phyloP scores from a whole-genome alignment of 1,140 invertebrate species.

The Metopolophium dirhodum region DNA sequence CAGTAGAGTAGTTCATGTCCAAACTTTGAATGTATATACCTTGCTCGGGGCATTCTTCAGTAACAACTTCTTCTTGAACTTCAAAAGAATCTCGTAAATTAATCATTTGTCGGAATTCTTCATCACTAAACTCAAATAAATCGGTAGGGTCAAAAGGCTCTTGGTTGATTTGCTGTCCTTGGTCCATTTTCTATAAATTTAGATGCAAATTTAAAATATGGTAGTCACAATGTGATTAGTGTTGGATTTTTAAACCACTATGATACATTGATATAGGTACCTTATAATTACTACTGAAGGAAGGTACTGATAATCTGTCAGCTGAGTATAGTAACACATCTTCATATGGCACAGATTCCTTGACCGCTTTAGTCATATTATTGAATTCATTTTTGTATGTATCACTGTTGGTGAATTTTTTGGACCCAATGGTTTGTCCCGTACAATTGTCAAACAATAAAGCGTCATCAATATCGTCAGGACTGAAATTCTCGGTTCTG shows the following conservation, averaged over 20 bases:
- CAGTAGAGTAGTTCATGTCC: constrained; percentile 51
- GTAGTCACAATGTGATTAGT: neutral
- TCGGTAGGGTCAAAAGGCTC: neutral
- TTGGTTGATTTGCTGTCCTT: neutral
- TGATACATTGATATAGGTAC: neutral
- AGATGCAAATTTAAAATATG: neutral
- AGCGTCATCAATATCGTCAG: neutral
- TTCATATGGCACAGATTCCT: constrained; percentile 53
- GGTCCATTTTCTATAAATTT: constrained; percentile 29
- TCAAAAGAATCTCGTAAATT: constrained; percentile 59
- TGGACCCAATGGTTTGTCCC: constrained; percentile 11
- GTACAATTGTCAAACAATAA: constrained; percentile 23
- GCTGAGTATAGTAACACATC: constrained; percentile 54
- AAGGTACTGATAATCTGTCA: constrained; percentile 35
- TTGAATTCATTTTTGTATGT: constrained; percentile 4
- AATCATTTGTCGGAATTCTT: neutral
- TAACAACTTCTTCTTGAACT: constrained; percentile 61
- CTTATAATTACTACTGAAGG: constrained; percentile 54
- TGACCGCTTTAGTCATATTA: constrained; percentile 42
- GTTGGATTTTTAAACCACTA: too few species aligned
- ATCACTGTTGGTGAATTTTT: neutral
- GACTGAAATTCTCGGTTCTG: constrained; percentile 12
- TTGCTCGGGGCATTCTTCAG: neutral
- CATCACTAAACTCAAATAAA: constrained; percentile 44
- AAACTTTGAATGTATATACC: constrained; percentile 36